Percentiles rank a stretch among this genome's conserved stretches.
phyloP scores from a whole-genome alignment of 2,113 vertebrate genomes.

The Axis porcinus region DNA sequence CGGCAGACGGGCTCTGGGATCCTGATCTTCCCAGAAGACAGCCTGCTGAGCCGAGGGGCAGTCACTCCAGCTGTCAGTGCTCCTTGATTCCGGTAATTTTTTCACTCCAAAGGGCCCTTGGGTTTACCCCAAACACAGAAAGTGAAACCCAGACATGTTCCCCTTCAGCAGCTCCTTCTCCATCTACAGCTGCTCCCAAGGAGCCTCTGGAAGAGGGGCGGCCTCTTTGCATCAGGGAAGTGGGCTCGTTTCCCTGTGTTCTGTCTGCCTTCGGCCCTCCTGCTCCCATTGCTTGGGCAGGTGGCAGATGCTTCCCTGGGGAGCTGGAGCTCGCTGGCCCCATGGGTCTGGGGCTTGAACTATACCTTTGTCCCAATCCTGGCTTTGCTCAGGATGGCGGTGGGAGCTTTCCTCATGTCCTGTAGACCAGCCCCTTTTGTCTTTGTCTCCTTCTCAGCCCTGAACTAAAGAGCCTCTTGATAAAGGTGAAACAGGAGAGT shows the following conservation, averaged over 20 bases:
- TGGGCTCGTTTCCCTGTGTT: not conserved
- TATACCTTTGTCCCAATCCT: not conserved
- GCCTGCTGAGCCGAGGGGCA: not conserved
- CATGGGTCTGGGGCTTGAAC: not conserved
- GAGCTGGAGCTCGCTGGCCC: not conserved
- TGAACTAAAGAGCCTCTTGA: not conserved
- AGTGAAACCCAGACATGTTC: not conserved
- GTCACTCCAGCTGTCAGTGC: fast-evolving
- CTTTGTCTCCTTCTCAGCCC: not conserved
- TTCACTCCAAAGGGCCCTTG: not conserved
- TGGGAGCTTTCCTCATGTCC: not conserved
- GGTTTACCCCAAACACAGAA: not conserved
- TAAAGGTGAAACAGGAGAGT: not conserved
- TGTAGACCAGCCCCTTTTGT: not conserved
- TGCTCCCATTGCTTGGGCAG: not conserved
- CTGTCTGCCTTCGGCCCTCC: not conserved
- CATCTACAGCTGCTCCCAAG: not conserved
- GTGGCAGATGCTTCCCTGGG: not conserved
- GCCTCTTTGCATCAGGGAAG: not conserved
- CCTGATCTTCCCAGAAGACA: not conserved
- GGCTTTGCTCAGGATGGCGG: not conserved
- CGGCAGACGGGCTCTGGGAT: not conserved
- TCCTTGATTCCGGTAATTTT: not conserved
- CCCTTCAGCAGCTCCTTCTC: not conserved
- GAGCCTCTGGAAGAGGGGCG: not conserved